Evolutionary conservation across 2,888 invertebrate species (phyloP), one percentile per base, ranked within the genome.

Genomic region (Drosophila colorata): DNA sequence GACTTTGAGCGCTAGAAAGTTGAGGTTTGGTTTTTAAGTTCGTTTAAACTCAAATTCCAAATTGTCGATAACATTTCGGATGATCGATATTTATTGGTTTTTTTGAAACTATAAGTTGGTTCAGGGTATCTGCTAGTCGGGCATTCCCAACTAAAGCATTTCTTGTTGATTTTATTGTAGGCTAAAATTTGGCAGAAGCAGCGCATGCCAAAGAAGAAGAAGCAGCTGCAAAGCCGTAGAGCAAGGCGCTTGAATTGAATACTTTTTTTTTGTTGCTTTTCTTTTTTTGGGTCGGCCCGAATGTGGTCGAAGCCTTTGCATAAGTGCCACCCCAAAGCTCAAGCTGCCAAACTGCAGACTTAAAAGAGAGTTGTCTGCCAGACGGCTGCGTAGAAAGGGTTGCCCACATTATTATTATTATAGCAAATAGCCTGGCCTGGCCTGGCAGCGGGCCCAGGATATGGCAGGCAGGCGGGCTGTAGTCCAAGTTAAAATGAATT

Each of bases 401-500:
- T 76, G 76, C 53, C 67, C 73, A 73, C 76, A 69, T 60, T 72
- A 79, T 79, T 28, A 28, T 28, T 65, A 72, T 63, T 49, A 61
- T 58, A 40, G 60, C 57, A 69, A 66, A 61, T 69, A 69, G 43
- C 44, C 35, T 52, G 16, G n/a, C 7, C 59, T 69, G 68, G 43
- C 44, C 35, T 52, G 16, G n/a, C 7, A 33, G 13, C 28, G 13
- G 33, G 40, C n/a, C 14, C 44, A 61, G 63, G 63, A 41, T 52
- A 49, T 18, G 48, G 33, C 59, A 28, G 41, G 23, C 23, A 33
- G 41, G 41, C 49, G 14, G 35, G 44, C 48, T 58, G 35, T 40
- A 60, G 64, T 67, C 86, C 75, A 80, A 80, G 78, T 72, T 78
- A 73, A 87, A 84, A 83, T 84, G 84, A 88, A 84, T 84, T 84